Evolutionary conservation across 2,888 invertebrate species (phyloP).

Genomic region (Linnaemya tessellans): DNA sequence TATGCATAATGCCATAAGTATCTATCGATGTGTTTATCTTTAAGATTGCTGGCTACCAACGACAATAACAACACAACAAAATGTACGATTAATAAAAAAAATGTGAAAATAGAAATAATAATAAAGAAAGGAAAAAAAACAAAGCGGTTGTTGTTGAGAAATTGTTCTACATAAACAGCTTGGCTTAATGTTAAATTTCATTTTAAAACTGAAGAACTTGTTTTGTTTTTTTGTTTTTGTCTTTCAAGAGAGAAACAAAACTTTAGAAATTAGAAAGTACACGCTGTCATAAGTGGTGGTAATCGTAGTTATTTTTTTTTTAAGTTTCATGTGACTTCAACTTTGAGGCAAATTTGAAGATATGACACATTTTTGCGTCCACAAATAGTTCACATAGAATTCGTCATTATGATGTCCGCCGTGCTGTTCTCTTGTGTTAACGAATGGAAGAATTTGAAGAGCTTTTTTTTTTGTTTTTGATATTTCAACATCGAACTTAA

Average conservation of each 20-base stretch:
- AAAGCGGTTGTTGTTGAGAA: constrained; percentile 62
- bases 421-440: not conserved
- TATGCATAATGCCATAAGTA: too few species aligned
- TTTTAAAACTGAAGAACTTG: constrained; percentile 55
- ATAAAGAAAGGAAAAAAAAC: constrained; percentile 24
- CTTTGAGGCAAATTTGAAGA: constrained; percentile 24
- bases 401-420: not conserved
- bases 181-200: constrained; percentile 49
- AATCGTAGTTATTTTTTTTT: constrained; percentile 50
- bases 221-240: constrained; percentile 24
- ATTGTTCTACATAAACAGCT: constrained; percentile 62
- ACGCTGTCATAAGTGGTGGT: constrained; percentile 66
- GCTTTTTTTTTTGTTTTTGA: not conserved
- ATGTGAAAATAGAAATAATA: constrained; percentile 41
- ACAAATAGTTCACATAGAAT: constrained; percentile 10
- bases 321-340: constrained; percentile 33
- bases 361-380: constrained; percentile 48
- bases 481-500: not conserved
- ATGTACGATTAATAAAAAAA: constrained; percentile 24
- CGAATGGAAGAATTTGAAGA: too few species aligned
- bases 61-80: constrained; percentile 45
- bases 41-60: constrained; percentile 44
- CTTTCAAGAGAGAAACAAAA: constrained; percentile 34
- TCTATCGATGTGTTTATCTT: constrained; percentile 47
- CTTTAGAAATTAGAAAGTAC: constrained; percentile 70